Evolutionary conservation across 2,888 invertebrate genomes (phyloP).

Genomic region (Augiades crinisus): DNA sequence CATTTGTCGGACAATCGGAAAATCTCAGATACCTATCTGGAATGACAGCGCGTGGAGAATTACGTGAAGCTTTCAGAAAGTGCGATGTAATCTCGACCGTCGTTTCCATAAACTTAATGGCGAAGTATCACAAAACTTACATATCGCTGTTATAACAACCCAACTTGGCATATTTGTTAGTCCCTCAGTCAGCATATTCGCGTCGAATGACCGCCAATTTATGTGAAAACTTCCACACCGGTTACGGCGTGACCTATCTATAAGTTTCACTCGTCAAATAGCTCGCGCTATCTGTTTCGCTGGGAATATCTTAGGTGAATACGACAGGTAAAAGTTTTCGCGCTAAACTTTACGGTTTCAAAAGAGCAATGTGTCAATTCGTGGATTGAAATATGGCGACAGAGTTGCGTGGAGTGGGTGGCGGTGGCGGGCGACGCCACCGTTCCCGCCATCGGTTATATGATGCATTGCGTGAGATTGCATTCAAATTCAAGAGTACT

Average conservation of each 20-base stretch:
- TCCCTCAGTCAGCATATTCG: slow-evolving; percentile 80
- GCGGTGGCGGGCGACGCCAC: slow-evolving; percentile 80
- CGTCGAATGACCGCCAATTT: slow-evolving; percentile 81
- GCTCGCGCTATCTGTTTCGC: slow-evolving; percentile 66
- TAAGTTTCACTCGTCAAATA: slow-evolving; percentile 78
- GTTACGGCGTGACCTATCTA: slow-evolving; percentile 77
- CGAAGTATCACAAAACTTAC: slow-evolving; percentile 80
- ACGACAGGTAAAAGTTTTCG: slow-evolving; percentile 76
- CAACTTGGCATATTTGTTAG: slow-evolving; percentile 81
- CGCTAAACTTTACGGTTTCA: slow-evolving; percentile 65
- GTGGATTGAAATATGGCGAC: slow-evolving; percentile 74
- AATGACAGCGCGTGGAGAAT: slow-evolving; percentile 61
- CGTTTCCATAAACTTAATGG: slow-evolving; percentile 80
- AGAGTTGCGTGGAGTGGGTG: slow-evolving; percentile 48
- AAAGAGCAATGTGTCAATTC: slow-evolving; percentile 75
- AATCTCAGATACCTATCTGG: slow-evolving; percentile 42
- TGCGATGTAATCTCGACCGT: slow-evolving; percentile 77
- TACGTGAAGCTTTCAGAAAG: slow-evolving; percentile 78
- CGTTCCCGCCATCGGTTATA: slow-evolving; percentile 77
- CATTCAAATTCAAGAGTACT: slow-evolving; percentile 46
- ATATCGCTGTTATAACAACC: slow-evolving; percentile 80
- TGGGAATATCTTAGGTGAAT: slow-evolving; percentile 73
- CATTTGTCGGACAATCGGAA: slow-evolving; percentile 33
- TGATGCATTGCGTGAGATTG: slow-evolving; percentile 55
- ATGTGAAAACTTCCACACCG: slow-evolving; percentile 77